phyloP scores from a whole-genome alignment of 1,140 invertebrate species.

The Apis florea region DNA sequence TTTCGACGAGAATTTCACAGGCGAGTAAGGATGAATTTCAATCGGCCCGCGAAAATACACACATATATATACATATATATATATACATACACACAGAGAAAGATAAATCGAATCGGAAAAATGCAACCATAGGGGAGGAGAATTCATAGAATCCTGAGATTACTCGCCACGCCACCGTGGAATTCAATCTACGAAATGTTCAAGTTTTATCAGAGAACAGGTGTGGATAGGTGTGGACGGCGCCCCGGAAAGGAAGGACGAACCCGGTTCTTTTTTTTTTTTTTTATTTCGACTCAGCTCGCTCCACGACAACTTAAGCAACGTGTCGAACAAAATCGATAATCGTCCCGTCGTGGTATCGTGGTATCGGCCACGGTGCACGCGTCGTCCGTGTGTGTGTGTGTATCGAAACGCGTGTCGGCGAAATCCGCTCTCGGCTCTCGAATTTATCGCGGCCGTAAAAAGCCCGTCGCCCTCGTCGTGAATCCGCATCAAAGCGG shows the following conservation, averaged over 20 bases:
- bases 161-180: not conserved
- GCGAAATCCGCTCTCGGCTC: constrained; percentile 31
- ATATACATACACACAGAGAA: too few relatives aligned
- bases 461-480: constrained; percentile 41
- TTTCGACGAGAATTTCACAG: too few relatives aligned
- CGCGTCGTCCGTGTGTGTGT: not conserved
- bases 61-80: too few relatives aligned
- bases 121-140: not conserved
- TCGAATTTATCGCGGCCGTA: constrained; percentile 55
- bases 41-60: too few relatives aligned
- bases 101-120: not conserved
- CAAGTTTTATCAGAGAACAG: constrained; percentile 37
- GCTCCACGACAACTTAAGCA: constrained; percentile 24
- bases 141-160: not conserved
- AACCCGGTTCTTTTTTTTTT: not conserved
- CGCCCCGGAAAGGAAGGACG: not conserved
- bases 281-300: not conserved
- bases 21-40: too few relatives aligned
- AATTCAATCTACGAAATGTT: constrained; percentile 28
- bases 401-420: constrained; percentile 26
- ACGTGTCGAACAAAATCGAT: constrained; percentile 29
- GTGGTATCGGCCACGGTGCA: constrained; percentile 27
- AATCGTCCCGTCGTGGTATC: constrained; percentile 5
- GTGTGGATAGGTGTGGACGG: constrained; percentile 3
- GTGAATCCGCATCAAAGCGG: constrained; percentile 54